Conservation (phyloP, 2,113 vertebrate species). For the Pundamilia nyererei region DNA sequence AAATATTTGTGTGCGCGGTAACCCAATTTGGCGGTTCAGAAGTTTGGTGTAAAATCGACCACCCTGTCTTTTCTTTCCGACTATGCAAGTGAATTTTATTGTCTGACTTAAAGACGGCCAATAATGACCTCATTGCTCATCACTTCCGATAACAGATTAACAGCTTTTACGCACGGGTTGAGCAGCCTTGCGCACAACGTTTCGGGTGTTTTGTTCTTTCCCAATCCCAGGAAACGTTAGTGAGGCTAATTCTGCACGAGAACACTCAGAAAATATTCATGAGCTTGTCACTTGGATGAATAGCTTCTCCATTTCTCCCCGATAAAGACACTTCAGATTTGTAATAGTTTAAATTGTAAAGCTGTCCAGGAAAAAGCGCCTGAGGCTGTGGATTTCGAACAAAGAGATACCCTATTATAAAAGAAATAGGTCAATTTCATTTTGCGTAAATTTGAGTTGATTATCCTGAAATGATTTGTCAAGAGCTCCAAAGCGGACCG, state of each 20-base stretch:
- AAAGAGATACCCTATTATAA: not conserved
- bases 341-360: not conserved
- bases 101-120: not conserved
- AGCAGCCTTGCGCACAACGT: not conserved
- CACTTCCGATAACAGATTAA: not conserved
- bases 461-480: not conserved
- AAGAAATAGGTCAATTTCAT: not conserved
- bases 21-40: not conserved
- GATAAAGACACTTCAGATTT: not conserved
- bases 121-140: not conserved
- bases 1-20: not conserved
- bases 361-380: not conserved
- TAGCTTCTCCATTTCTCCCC: not conserved
- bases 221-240: not conserved
- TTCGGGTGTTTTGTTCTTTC: not conserved
- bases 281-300: slow-evolving; percentile 6
- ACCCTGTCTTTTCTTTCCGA: not conserved
- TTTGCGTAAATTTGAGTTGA: not conserved
- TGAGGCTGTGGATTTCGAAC: not conserved
- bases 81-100: not conserved
- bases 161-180: slow-evolving; percentile 20
- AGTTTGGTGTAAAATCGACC: not conserved
- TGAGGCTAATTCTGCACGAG: not conserved
- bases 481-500: not conserved
- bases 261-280: slow-evolving; percentile 4